These are phyloP conservation scores for Hemibagrus wyckioides DNA, from an alignment of 2,113 vertebrate species.

Conservation along the genomic window DNA sequence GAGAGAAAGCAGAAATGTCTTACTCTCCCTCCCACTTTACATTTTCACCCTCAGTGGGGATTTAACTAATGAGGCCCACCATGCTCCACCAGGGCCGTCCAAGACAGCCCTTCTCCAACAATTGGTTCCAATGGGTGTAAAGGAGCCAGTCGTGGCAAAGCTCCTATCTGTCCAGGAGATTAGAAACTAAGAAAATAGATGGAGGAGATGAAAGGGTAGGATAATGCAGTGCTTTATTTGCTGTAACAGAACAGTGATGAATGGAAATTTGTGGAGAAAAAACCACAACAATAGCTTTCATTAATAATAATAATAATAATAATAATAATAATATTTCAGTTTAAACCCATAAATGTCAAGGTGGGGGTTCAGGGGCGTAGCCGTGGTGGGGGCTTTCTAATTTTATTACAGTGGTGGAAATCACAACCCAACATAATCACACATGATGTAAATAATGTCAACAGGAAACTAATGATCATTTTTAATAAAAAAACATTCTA, in stretches of 20 bases:
- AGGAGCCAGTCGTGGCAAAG: slow-evolving; percentile 68
- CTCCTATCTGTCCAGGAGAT: slow-evolving; percentile 72
- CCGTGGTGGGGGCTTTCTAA: neutral
- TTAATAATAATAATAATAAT: neutral
- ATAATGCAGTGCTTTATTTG: slow-evolving; percentile 64
- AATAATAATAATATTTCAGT: neutral
- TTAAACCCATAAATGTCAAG: neutral
- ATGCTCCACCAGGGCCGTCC: slow-evolving; percentile 75
- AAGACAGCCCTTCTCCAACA: slow-evolving; percentile 79
- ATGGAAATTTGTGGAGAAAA: slow-evolving; percentile 3
- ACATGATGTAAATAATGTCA: neutral
- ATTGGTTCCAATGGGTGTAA: slow-evolving; percentile 83
- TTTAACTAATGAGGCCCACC: slow-evolving; percentile 82
- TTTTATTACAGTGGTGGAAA: neutral
- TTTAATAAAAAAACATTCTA: neutral
- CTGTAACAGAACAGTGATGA: slow-evolving; percentile 54
- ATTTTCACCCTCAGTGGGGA: slow-evolving; percentile 77
- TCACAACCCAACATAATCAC: neutral
- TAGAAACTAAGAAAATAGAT: slow-evolving; percentile 75
- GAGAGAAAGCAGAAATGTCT: slow-evolving; percentile 71
- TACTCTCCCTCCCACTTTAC: slow-evolving; percentile 70
- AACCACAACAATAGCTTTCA: neutral
- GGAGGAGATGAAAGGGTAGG: slow-evolving; percentile 61
- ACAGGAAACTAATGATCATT: neutral
- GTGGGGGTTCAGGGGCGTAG: neutral